A percentile compares a stretch with the other conserved stretches of the same genome.
Evolutionary conservation across 2,888 invertebrate genomes (phyloP).

Genomic region (Heteropelma amictum): DNA sequence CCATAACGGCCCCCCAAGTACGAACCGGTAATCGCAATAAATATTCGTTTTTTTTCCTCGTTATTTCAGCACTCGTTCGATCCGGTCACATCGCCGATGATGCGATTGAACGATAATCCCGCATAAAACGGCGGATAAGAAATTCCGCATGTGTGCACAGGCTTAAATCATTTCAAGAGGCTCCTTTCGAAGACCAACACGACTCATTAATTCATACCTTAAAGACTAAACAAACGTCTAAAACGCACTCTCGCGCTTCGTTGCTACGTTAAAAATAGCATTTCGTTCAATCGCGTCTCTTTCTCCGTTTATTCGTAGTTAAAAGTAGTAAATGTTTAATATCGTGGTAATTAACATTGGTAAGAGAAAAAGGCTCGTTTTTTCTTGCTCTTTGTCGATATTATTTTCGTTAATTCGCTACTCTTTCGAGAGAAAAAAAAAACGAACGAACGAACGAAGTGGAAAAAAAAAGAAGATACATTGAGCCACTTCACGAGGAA

Average conservation of each 20-base stretch:
- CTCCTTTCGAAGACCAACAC: conserved; percentile 21
- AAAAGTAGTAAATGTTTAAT: conserved; percentile 61
- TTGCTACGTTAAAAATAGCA: conserved; percentile 45
- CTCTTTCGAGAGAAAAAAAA: conserved; percentile 11
- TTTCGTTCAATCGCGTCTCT: conserved; percentile 37
- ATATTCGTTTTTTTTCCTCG: not conserved
- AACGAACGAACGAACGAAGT: too few relatives aligned
- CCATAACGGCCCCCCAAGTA: not conserved
- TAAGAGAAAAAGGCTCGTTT: conserved; percentile 66
- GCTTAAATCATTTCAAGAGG: not conserved
- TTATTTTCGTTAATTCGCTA: conserved; percentile 35
- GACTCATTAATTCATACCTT: conserved; percentile 33
- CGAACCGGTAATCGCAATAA: not conserved
- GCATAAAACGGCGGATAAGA: conserved; percentile 24
- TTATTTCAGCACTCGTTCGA: not conserved
- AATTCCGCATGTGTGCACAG: conserved; percentile 37
- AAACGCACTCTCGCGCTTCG: conserved; percentile 46
- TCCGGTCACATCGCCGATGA: not conserved
- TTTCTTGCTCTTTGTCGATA: conserved; percentile 49
- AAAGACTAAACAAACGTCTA: conserved; percentile 47
- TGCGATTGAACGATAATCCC: conserved; percentile 8
- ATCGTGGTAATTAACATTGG: conserved; percentile 65
- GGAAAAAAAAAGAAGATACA: conserved; percentile 32
- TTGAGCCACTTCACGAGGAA: conserved; percentile 67
- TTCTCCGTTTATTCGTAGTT: conserved; percentile 39